These are phyloP conservation scores for Theonella swinhoei DNA, from an alignment of 37 sponge, comb jelly and placozoan species.

Conservation along the genomic window DNA sequence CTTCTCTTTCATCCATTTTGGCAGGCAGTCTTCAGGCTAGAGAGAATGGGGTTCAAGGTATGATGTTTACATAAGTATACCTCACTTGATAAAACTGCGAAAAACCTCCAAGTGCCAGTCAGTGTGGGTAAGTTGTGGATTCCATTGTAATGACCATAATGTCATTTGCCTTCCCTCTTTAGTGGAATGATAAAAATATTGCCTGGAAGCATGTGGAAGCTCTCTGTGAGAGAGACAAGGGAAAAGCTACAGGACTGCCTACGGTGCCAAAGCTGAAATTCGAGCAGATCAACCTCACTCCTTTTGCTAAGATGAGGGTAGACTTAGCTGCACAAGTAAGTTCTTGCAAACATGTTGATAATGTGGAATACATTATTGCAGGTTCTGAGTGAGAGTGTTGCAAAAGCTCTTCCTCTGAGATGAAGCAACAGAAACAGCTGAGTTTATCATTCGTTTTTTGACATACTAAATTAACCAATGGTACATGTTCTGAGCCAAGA, in stretches of 20 bases:
- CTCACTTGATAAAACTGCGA: slow-evolving; percentile 51
- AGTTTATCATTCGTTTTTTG: too few species aligned
- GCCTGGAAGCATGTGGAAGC: slow-evolving; percentile 20
- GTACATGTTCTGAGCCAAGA: too few species aligned
- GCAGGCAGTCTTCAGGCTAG: slow-evolving; percentile 34
- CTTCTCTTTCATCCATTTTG: slow-evolving; percentile 7
- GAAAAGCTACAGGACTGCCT: not conserved
- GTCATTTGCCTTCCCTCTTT: not conserved
- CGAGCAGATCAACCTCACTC: not conserved
- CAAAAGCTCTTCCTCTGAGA: too few species aligned
- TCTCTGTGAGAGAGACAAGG: slow-evolving; percentile 18
- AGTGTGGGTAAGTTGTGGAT: slow-evolving; percentile 24
- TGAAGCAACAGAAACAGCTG: too few species aligned
- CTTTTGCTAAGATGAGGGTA: too few species aligned
- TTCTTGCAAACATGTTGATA: too few species aligned
- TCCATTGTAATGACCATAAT: not conserved
- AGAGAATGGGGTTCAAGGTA: not conserved
- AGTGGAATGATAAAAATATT: slow-evolving; percentile 14
- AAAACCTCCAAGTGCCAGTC: slow-evolving; percentile 8
- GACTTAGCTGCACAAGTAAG: too few species aligned
- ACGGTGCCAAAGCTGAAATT: slow-evolving; percentile 25
- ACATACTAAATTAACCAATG: too few species aligned
- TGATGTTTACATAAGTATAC: not conserved
- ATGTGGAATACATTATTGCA: too few species aligned
- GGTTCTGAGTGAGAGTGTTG: too few species aligned